phyloP scores from a whole-genome alignment of 1,140 invertebrate genomes.

The Zaprionus africanus region DNA sequence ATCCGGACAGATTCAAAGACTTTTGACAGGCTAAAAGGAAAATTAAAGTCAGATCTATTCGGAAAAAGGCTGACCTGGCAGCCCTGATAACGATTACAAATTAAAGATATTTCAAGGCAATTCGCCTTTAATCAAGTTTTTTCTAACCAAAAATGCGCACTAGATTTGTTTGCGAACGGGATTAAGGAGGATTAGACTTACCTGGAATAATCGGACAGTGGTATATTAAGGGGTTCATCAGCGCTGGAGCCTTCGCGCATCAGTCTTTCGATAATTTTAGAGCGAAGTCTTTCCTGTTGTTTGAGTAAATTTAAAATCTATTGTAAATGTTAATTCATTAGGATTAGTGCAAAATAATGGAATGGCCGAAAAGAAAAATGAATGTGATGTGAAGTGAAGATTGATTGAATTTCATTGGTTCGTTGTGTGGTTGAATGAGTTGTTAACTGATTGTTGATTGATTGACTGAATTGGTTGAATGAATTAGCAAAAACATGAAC shows the following conservation, averaged over 20 bases:
- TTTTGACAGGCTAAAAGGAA: too few species aligned
- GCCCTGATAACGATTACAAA: too few species aligned
- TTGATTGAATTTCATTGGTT: slow-evolving; percentile 3
- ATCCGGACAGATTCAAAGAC: too few species aligned
- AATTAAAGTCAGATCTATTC: too few species aligned
- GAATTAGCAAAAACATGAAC: slow-evolving; percentile 10
- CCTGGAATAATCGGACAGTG: slow-evolving; percentile 94
- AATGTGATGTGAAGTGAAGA: slow-evolving; percentile 2
- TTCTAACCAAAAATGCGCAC: background rate
- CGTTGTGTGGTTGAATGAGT: background rate
- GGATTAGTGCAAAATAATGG: slow-evolving; percentile 74
- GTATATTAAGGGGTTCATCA: slow-evolving; percentile 93
- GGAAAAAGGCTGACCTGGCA: too few species aligned
- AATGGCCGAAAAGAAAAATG: slow-evolving; percentile 31
- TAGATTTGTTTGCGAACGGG: too few species aligned
- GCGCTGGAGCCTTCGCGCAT: slow-evolving; percentile 93
- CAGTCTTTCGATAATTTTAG: slow-evolving; percentile 91
- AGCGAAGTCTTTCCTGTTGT: slow-evolving; percentile 89
- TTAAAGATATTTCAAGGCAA: too few species aligned
- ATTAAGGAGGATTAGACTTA: slow-evolving; percentile 63
- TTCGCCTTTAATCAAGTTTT: too few species aligned
- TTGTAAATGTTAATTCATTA: slow-evolving; percentile 80
- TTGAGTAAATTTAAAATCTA: slow-evolving; percentile 83
- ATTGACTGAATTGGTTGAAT: background rate
- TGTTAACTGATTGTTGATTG: background rate